A percentile compares a stretch with the other conserved stretches of the same genome.
Evolutionary conservation across 2,797 vertebrate genomes (phyloP).

Genomic region (Acanthurus lineatus): DNA sequence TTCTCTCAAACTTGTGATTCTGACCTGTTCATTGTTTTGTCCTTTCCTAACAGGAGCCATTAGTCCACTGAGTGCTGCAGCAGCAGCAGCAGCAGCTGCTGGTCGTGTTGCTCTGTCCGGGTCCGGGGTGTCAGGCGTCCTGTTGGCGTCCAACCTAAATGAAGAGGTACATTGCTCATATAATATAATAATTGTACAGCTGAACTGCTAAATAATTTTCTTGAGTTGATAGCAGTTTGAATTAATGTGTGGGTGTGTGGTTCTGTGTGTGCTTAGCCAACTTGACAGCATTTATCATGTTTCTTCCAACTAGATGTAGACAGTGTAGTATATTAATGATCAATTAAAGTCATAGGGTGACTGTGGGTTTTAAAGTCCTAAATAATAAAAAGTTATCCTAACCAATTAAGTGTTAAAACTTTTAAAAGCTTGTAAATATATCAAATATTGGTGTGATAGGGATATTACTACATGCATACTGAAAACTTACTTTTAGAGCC

Average conservation of each 20-base stretch:
- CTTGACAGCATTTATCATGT: slow-evolving; percentile 7
- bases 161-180: slow-evolving; percentile 90
- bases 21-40: slow-evolving; percentile 12
- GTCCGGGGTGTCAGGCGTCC: slow-evolving; percentile 92
- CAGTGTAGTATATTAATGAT: not conserved
- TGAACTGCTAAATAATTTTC: slow-evolving; percentile 16
- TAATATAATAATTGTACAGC: too few species aligned
- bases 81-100: slow-evolving; percentile 94
- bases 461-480: not conserved
- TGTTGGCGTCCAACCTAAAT: slow-evolving; percentile 98
- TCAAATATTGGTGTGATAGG: not conserved
- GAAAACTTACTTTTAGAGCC: not conserved
- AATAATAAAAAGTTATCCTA: not conserved
- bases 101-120: slow-evolving; percentile 96
- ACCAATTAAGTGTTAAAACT: not conserved
- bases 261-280: slow-evolving; percentile 21
- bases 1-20: not conserved
- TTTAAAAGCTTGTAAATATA: not conserved
- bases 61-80: slow-evolving; percentile 95
- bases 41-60: slow-evolving; percentile 90
- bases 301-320: not conserved
- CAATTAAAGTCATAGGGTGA: not conserved
- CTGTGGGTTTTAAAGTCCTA: not conserved
- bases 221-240: not conserved
- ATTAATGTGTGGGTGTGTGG: slow-evolving; percentile 25